Percentiles rank a stretch among this genome's conserved stretches.
Evolutionary conservation across 2,888 invertebrate species (phyloP).

Genomic region (Campopleginae sp.): DNA sequence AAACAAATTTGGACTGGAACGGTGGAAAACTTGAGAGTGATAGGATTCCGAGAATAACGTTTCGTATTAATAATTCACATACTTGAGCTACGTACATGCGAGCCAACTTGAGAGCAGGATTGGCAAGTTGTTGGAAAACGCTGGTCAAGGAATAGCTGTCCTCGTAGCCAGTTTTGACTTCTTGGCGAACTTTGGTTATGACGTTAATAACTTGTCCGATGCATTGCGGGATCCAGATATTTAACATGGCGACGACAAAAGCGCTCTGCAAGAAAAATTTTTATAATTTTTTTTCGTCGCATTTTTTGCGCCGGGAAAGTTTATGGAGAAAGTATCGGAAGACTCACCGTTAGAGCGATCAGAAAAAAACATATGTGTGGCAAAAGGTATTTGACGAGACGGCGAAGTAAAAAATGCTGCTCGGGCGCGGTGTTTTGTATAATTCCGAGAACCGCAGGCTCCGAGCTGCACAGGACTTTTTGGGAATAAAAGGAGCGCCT

Average conservation of each 20-base stretch:
- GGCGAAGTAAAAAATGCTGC: conserved; percentile 90
- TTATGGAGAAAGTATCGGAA: neutral
- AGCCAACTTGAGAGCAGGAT: conserved; percentile 89
- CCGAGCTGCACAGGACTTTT: conserved; percentile 46
- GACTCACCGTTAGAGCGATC: conserved; percentile 91
- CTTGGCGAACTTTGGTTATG: conserved; percentile 86
- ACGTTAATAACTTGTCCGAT: conserved; percentile 94
- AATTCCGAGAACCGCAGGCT: neutral
- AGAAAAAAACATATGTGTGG: conserved; percentile 92
- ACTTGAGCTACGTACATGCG: conserved; percentile 91
- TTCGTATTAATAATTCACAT: conserved; percentile 70
- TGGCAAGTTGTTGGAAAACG: conserved; percentile 87
- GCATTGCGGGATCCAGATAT: conserved; percentile 94
- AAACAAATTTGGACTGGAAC: too few species aligned
- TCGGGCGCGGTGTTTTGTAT: conserved; percentile 45
- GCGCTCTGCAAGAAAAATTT: conserved; percentile 88
- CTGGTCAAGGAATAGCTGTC: conserved; percentile 82
- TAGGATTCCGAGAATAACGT: conserved; percentile 19
- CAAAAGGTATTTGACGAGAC: conserved; percentile 89
- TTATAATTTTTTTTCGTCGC: neutral
- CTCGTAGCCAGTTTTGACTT: conserved; percentile 77
- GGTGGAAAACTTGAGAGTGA: neutral
- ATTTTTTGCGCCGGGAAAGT: neutral
- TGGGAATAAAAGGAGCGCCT: conserved; percentile 59
- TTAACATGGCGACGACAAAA: conserved; percentile 93